These are phyloP conservation scores for Rhagoletis pomonella DNA, from an alignment of 1,140 invertebrate genomes.

Conservation along the genomic window DNA sequence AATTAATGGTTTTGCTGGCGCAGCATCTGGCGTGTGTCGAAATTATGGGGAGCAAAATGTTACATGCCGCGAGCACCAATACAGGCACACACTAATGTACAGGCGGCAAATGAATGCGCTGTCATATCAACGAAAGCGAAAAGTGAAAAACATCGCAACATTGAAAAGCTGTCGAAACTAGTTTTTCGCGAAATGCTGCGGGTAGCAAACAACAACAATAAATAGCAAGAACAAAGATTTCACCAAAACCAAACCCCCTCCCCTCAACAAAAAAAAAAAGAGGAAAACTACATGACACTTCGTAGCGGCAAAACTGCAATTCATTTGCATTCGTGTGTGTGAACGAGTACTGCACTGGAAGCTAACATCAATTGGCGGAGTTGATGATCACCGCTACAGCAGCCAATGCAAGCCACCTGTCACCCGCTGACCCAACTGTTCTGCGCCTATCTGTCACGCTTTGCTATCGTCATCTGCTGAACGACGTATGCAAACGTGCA, in stretches of 20 bases:
- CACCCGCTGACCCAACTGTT: not conserved
- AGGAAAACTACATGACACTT: not conserved
- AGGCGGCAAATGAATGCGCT: constrained; percentile 23
- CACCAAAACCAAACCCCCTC: not conserved
- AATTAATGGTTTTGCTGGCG: constrained; percentile 14
- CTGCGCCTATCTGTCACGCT: not conserved
- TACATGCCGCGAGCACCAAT: constrained; percentile 11
- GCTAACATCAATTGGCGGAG: constrained; percentile 11
- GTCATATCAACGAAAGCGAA: constrained; percentile 50
- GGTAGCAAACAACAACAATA: not conserved
- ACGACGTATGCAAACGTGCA: no score
- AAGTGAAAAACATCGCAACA: constrained; percentile 34
- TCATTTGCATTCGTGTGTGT: not conserved
- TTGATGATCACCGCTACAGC: not conserved
- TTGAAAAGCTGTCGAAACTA: constrained; percentile 25
- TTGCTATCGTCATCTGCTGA: not conserved
- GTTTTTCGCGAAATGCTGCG: not conserved
- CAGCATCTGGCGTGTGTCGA: constrained; percentile 5
- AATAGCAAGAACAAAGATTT: not conserved
- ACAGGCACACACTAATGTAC: not conserved
- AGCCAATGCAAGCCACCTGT: not conserved
- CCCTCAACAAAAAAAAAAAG: not conserved
- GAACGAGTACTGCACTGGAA: constrained; percentile 16
- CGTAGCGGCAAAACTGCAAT: not conserved
- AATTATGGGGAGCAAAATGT: constrained; percentile 42